Percentiles rank a stretch among this genome's conserved stretches.
Conservation (phyloP, 2,113 vertebrate species). For the Gasterosteus aculeatus region DNA sequence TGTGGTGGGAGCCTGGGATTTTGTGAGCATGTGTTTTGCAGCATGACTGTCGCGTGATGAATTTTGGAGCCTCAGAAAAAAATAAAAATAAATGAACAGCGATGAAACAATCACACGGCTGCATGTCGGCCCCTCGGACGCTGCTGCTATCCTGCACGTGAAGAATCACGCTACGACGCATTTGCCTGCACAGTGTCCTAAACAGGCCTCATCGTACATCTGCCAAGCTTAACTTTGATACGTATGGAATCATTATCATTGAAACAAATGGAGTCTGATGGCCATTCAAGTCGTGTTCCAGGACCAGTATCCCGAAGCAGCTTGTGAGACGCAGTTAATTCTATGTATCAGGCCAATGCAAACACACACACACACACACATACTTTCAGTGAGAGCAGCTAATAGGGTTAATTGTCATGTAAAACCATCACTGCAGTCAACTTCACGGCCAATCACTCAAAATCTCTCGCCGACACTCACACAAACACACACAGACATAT, state of each 20-base stretch:
- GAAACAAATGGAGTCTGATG: background rate
- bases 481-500: conserved; percentile 40
- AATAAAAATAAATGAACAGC: background rate
- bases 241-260: background rate
- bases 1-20: background rate
- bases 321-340: background rate
- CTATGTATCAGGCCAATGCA: background rate
- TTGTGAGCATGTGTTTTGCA: background rate
- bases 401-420: conserved; percentile 99
- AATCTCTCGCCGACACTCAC: conserved; percentile 55
- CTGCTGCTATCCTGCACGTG: background rate
- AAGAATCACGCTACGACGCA: background rate
- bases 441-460: conserved; percentile 79
- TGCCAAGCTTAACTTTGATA: background rate
- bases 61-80: background rate
- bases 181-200: background rate
- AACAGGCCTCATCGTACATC: background rate
- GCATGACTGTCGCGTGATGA: too few species aligned
- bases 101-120: background rate
- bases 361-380: conserved; percentile 16
- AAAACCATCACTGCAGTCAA: conserved; percentile 89
- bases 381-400: conserved; percentile 74
- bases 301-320: background rate
- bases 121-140: background rate
- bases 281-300: background rate